phyloP scores from a whole-genome alignment of 2,113 vertebrate genomes.

The Sylvilagus bachmani region DNA sequence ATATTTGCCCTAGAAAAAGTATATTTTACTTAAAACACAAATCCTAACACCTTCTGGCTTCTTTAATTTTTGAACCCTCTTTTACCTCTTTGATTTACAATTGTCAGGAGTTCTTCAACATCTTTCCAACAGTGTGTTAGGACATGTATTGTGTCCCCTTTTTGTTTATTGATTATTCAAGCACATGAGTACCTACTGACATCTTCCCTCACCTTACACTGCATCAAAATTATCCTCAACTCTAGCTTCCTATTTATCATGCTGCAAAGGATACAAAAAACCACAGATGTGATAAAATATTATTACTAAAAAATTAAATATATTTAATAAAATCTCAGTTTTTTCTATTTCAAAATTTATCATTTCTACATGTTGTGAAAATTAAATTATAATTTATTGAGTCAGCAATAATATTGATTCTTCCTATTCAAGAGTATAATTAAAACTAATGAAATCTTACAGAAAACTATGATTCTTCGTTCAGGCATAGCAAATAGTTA shows the following conservation, averaged over 20 bases:
- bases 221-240: background rate
- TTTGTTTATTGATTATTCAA: background rate
- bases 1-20: background rate
- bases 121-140: background rate
- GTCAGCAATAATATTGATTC: background rate
- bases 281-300: background rate
- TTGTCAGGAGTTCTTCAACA: background rate
- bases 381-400: constrained; percentile 8
- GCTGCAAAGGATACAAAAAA: background rate
- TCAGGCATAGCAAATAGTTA: background rate
- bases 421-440: background rate
- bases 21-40: background rate
- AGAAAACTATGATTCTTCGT: background rate
- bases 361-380: background rate
- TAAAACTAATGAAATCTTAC: constrained; percentile 31
- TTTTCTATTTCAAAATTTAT: background rate
- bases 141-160: background rate
- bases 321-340: background rate
- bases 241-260: background rate
- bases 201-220: background rate
- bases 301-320: background rate
- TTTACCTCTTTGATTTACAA: background rate
- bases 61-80: background rate
- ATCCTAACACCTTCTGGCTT: background rate
- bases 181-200: background rate